Conservation (phyloP, 2,888 invertebrate species). For the Schizaphis graminum region DNA sequence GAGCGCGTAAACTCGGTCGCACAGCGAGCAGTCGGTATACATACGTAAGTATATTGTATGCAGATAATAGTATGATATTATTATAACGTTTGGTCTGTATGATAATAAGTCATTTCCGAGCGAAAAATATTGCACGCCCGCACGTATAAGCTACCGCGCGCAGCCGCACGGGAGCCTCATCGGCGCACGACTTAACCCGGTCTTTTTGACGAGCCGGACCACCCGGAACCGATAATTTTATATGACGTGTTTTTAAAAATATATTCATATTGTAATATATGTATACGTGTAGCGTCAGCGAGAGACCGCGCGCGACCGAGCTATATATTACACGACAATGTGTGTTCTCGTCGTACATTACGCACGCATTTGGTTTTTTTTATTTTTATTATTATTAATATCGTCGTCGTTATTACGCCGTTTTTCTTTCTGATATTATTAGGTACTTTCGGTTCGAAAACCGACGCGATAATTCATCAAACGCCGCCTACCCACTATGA, state of each 20-base stretch:
- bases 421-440: background rate
- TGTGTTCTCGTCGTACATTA: background rate
- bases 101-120: background rate
- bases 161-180: background rate
- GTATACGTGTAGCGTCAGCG: no score
- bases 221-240: slow-evolving; percentile 8
- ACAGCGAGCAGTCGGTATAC: background rate
- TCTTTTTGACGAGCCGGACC: slow-evolving; percentile 20
- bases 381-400: background rate
- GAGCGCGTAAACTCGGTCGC: slow-evolving; percentile 25
- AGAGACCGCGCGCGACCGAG: background rate
- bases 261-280: background rate
- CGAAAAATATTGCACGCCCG: slow-evolving; percentile 33
- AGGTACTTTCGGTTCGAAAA: background rate
- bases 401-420: background rate
- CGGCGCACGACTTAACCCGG: slow-evolving; percentile 16
- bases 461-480: slow-evolving; percentile 31
- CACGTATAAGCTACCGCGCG: background rate
- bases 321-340: background rate
- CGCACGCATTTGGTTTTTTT: background rate
- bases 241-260: background rate
- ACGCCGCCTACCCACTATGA: background rate
- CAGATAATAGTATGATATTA: background rate
- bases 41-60: background rate
- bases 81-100: background rate